Base-by-base conservation (phyloP, 2,113 vertebrate genomes). In the Hypocryptadius cinnamomeus region DNA sequence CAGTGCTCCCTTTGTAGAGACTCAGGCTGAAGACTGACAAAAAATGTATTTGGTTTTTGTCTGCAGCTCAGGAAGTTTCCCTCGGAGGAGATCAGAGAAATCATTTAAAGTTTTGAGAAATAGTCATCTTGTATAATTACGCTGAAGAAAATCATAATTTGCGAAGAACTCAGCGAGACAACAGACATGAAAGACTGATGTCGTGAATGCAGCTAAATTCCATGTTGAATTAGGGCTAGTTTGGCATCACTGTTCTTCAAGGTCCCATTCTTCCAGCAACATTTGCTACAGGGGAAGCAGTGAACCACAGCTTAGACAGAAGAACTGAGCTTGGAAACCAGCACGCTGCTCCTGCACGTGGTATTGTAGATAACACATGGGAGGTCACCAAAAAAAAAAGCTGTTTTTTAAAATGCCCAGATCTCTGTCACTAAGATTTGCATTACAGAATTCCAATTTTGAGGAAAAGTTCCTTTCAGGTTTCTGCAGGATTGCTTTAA, bases 1-100 rank as follows among this genome's bases (percentile, higher is more conserved):
- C 88, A 92, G 74, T 76, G 70, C 82, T 90, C 70, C 60, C 86
- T 93, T 92, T 93, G 93, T 78, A 71, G 35, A 93, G 78, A 85
- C 45, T 50, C 70, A 84, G 90, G 89, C 35, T 42, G 68, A 81
- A 72, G 78, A 72, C 6, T 17, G 53, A 85, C 63, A 72, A 72
- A 79, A 92, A 69, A 79, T 2, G 6, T 68, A 72, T 81, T 92
- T 59, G n/a, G 2, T 12, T 91, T 92, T 89, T 90, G 53, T 39
- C 84, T 79, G 35, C 68, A 82, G 78, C 35, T 85, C 63, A 54
- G 66, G 84, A 91, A 78, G 63, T 23, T 31, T 91, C 81, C 40
- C 54, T 73, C 35, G 45, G 31, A 90, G 22, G 47, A 90, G 42
- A 87, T 65, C 33, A 87, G 64, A 80, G 44, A 91, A 94, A 72